Base-by-base conservation (phyloP, 2,888 invertebrate genomes). In the Erebia epiphron region DNA sequence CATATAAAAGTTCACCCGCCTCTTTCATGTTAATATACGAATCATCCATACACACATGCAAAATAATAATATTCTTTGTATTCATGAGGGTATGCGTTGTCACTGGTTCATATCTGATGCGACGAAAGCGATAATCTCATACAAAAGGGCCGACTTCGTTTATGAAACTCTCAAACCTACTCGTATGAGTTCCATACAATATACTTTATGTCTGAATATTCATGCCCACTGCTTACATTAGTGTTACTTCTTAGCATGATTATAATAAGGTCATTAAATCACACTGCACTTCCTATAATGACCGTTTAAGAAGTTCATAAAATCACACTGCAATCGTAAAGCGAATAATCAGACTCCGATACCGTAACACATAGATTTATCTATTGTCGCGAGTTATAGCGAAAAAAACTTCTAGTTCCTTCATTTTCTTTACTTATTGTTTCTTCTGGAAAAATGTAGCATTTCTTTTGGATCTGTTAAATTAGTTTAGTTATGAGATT, bases 81-180 rank as follows among this genome's bases (percentile, higher is more conserved):
- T 62, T 62, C 62, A 62, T 62, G 62, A 62, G 61, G 18, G 62
- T 62, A 26, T 49, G 21, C 62, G 46, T 46, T 49, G 62, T 62
- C 62, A 62, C 62, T 46, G 21, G 11, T 14, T 46, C 62, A 49
- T 62, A 62, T 62, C 62, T 21, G 62, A 62, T 62, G 49, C 62
- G 49, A 62, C 62, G 49, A 62, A 62, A 21, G 62, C 49, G 62
- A 62, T 62, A 62, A 62, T 49, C 62, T 62, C 21, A 21, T 62
- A 62, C 62, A 62, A 62, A 62, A 62, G 62, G 62, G 62, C 62
- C 62, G 62, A 62, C 62, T 62, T 46, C 62, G 62, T 49, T 62
- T 62, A 49, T 62, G 49, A 62, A 49, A 49, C 14, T 49, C 43
- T 43, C 43, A 46, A 16, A 61, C 18, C 43, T 43, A 61, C 11